Evolutionary conservation across 2,113 vertebrate species (phyloP).

Genomic region (Alligator sinensis): DNA sequence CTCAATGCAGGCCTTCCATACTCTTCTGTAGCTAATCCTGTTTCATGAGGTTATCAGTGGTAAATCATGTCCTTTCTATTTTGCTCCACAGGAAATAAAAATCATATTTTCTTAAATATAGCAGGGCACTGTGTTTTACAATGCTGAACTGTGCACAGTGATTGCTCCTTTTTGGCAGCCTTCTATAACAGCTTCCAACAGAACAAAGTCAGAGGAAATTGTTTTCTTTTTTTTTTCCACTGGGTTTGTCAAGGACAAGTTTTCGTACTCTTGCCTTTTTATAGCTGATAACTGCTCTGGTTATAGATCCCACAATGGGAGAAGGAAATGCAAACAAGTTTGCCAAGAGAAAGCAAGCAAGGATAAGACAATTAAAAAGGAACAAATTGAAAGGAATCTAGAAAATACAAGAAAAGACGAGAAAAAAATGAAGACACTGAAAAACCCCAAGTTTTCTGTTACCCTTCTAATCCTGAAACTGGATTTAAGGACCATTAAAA

Average conservation of each 20-base stretch:
- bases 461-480: not conserved
- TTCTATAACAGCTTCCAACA: conserved; percentile 19
- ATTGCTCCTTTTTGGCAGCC: conserved; percentile 7
- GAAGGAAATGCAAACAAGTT: conserved; percentile 25
- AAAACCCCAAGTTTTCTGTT: not conserved
- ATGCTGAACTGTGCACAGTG: not conserved
- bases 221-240: not conserved
- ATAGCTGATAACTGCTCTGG: conserved; percentile 26
- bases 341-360: conserved; percentile 3
- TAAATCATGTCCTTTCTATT: not conserved
- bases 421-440: not conserved
- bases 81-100: conserved; percentile 32
- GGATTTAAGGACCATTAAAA: not conserved
- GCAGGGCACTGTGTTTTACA: conserved; percentile 11
- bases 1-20: not conserved
- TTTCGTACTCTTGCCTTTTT: conserved; percentile 52
- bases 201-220: conserved; percentile 62
- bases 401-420: not conserved
- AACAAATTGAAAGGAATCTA: not conserved
- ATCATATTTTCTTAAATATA: not conserved
- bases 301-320: not conserved
- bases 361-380: not conserved
- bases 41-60: not conserved
- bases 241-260: conserved; percentile 60
- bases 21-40: not conserved